Base-by-base conservation (phyloP, 2,113 vertebrate species). In the Siniperca knerii region DNA sequence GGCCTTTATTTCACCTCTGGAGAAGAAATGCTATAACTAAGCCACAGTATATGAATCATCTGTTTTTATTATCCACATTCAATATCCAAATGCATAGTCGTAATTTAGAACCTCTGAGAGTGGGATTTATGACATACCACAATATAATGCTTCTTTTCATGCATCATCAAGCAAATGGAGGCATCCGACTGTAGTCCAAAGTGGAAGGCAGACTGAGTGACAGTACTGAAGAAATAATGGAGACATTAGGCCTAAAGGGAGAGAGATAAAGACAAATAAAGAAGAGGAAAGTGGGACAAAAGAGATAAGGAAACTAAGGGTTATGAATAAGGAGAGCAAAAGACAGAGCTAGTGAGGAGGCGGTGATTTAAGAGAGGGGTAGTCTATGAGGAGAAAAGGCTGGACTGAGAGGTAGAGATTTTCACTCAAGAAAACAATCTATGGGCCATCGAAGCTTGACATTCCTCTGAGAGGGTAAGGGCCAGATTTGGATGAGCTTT, bases 151-250 rank as follows among this genome's bases (percentile, higher is more conserved):
- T 29, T 35, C 37, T 79, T 81, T 80, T 84, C 48, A 80, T 73
- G 84, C 79, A 52, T 82, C 75, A 46, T 57, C 11, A 69, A 73
- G 71, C 82, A 82, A 90, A 87, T 62, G 57, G 81, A 64, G 13
- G 65, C 50, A 29, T 81, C 69, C 6, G 4, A 23, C 40, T 52
- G 55, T 66, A 68, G 57, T 72, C 46, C 1, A 18, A 55, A 58
- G 81, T 75, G 74, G 40, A 21, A 6, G 4, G 65, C 42, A 44
- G 74, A 74, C 64, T 54, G 37, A 48, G 29, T 57, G 80, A 87
- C 40, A 64, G 15, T 75, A 35, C 10, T 35, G 18, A 69, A 44
- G 73, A 81, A 83, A 81, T 77, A 20, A 85, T 82, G 42, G 58
- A 65, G 29, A 79, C 33, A 21, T 78, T 67, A 40, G 25, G 60